Percentiles rank a stretch among this genome's conserved stretches.
Evolutionary conservation across 2,888 invertebrate species (phyloP).

Genomic region (Caenorhabditis sulstoni): DNA sequence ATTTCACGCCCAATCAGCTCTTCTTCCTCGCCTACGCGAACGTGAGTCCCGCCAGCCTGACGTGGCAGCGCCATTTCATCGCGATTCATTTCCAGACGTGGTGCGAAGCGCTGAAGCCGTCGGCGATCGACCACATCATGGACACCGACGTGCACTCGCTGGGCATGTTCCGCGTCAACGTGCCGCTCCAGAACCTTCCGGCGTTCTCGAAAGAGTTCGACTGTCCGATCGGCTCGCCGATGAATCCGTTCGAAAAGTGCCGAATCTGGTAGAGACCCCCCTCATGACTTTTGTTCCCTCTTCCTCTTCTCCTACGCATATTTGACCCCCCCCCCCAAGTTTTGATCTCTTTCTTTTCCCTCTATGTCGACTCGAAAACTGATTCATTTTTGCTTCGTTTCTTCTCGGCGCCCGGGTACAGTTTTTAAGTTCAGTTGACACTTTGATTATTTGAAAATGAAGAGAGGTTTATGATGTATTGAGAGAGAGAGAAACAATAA

Average conservation of each 20-base stretch:
- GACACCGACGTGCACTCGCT: conserved; percentile 74
- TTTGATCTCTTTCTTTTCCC: not conserved
- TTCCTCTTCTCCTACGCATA: not conserved
- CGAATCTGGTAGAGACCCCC: conserved; percentile 71
- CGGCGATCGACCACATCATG: conserved; percentile 72
- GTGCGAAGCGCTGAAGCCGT: conserved; percentile 74
- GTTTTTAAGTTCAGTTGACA: no score
- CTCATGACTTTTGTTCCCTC: not conserved
- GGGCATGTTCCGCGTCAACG: conserved; percentile 68
- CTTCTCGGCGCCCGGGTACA: no score
- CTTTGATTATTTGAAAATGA: no score
- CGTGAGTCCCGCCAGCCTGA: conserved; percentile 43
- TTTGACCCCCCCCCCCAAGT: not conserved
- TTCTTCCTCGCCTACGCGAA: conserved; percentile 82
- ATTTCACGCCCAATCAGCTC: conserved; percentile 81
- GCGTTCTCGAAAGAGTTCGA: conserved; percentile 79
- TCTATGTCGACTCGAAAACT: conserved; percentile 2
- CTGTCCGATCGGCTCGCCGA: conserved; percentile 77
- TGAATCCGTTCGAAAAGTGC: conserved; percentile 80
- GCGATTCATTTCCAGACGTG: conserved; percentile 73
- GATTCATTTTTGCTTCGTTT: conserved; percentile 3
- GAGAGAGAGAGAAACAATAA: no score
- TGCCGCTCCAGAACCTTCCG: conserved; percentile 65
- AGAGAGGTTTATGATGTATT: no score
- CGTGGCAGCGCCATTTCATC: no score